Evolutionary conservation across 1,140 invertebrate genomes (phyloP).

Genomic region (Contarinia nasturtii): DNA sequence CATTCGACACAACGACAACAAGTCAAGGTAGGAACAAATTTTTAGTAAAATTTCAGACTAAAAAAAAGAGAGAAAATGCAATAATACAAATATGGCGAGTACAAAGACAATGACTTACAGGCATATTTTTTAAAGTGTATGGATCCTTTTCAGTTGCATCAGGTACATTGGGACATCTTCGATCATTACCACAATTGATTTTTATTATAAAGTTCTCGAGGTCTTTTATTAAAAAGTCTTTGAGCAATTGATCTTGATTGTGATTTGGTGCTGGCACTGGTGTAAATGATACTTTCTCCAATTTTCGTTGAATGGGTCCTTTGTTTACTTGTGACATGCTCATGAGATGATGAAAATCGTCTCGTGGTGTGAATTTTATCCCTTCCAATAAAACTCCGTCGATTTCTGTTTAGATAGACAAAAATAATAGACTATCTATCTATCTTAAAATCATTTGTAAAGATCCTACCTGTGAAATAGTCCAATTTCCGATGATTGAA

Average conservation of each 20-base stretch:
- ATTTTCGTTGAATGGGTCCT: constrained; percentile 17
- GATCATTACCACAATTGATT: neutral
- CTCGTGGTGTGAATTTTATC: constrained; percentile 4
- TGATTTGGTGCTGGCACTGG: constrained; percentile 11
- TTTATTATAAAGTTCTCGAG: constrained; percentile 17
- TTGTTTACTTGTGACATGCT: neutral
- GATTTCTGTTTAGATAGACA: too few relatives aligned
- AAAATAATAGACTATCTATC: too few relatives aligned
- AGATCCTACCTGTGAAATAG: too few relatives aligned
- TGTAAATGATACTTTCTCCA: constrained; percentile 17
- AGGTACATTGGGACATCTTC: neutral
- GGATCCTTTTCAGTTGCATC: neutral
- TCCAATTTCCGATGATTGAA: constrained; percentile 61
- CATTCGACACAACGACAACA: constrained; percentile 52
- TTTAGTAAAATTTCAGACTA: constrained; percentile 29
- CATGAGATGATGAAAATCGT: neutral
- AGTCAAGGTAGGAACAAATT: constrained; percentile 46
- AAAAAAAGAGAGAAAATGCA: constrained; percentile 7
- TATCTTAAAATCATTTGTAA: too few relatives aligned
- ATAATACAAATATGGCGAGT: constrained; percentile 6
- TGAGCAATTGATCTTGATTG: constrained; percentile 11
- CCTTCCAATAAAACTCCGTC: constrained; percentile 65
- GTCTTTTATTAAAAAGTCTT: constrained; percentile 22
- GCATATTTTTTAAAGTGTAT: constrained; percentile 11
- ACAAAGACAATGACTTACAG: constrained; percentile 8